Percentiles rank a stretch among this genome's conserved stretches.
Evolutionary conservation across 1,140 invertebrate genomes (phyloP).

Genomic region (Dreissena rostriformis): DNA sequence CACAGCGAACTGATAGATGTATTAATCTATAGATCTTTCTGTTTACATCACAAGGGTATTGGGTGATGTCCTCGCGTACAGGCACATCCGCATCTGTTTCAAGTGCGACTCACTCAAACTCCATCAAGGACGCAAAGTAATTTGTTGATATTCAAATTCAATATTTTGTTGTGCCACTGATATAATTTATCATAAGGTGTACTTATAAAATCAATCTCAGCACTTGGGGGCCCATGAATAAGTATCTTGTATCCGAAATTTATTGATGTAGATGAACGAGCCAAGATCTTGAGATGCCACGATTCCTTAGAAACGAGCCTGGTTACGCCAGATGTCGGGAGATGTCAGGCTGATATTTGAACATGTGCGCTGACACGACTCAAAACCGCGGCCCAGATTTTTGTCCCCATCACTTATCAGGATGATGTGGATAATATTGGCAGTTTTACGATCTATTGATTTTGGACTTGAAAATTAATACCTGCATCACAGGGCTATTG

Average conservation of each 20-base stretch:
- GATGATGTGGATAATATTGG: neutral
- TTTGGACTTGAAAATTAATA: neutral
- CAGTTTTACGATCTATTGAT: conserved; percentile 3
- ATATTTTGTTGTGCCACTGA: conserved; percentile 37
- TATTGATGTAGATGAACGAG: conserved; percentile 44
- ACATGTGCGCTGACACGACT: neutral
- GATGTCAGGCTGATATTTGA: conserved; percentile 12
- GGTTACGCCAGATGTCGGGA: conserved; percentile 28
- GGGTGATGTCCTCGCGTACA: too few relatives aligned
- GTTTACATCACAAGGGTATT: too few relatives aligned
- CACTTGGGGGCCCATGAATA: conserved; percentile 41
- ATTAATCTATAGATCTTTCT: too few relatives aligned
- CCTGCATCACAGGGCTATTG: too few relatives aligned
- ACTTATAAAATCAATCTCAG: conserved; percentile 58
- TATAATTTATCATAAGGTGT: conserved; percentile 56
- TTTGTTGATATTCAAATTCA: conserved; percentile 42
- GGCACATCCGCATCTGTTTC: neutral
- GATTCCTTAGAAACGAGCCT: conserved; percentile 40
- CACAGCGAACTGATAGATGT: too few relatives aligned
- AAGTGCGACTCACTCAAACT: neutral
- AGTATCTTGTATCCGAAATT: conserved; percentile 57
- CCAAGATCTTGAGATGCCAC: conserved; percentile 50
- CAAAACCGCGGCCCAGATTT: neutral
- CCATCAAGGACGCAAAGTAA: conserved; percentile 26
- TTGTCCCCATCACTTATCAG: neutral